Percentiles rank a stretch among this genome's conserved stretches.
Conservation (phyloP, 2,888 invertebrate genomes). For the Heliconius ismenius region DNA sequence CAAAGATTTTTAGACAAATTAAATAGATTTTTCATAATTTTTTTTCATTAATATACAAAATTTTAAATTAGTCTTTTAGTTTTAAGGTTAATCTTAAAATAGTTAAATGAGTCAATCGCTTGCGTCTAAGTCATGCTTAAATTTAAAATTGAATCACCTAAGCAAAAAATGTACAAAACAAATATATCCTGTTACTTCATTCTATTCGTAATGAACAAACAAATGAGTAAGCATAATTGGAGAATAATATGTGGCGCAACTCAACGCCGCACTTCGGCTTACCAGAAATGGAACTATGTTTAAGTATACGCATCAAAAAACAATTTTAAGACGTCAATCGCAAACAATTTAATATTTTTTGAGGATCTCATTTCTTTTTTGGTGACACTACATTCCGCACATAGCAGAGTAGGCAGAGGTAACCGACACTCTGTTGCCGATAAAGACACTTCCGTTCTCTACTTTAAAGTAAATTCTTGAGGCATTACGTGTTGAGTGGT, state of each 20-base stretch:
- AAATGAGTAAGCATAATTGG: conserved; percentile 1
- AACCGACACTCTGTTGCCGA: no score
- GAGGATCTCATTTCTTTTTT: no score
- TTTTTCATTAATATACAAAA: not conserved
- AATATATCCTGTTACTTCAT: conserved; percentile 16
- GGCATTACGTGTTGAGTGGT: no score
- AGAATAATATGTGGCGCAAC: not conserved
- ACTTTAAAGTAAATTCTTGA: no score
- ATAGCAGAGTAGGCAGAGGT: no score
- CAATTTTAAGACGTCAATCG: no score
- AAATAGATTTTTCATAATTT: not conserved
- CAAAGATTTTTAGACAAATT: no score
- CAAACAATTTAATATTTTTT: no score
- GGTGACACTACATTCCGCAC: no score
- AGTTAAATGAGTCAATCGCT: conserved; percentile 11
- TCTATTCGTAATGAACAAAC: not conserved
- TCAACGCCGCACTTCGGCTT: not conserved
- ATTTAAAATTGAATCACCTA: conserved; percentile 15
- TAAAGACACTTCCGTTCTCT: no score
- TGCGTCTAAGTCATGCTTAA: conserved; percentile 9
- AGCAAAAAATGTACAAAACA: conserved; percentile 11
- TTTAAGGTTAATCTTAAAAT: not conserved
- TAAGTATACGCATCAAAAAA: no score
- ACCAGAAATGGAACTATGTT: not conserved
- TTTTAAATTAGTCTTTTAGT: not conserved